phyloP scores from a whole-genome alignment of 2,888 invertebrate species.

The Cephus pulcher region DNA sequence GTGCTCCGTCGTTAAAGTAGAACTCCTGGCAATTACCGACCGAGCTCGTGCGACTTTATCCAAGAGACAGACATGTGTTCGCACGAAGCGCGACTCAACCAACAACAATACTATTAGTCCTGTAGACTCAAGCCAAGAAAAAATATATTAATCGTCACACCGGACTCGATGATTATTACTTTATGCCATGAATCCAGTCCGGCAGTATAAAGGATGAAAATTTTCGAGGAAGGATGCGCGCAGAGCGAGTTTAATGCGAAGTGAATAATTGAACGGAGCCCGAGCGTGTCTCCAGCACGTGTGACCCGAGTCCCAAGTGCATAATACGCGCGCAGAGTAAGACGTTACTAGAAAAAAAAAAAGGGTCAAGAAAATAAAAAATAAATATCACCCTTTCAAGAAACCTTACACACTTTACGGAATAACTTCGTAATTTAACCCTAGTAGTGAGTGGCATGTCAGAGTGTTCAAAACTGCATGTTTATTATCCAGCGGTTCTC shows the following conservation, averaged over 20 bases:
- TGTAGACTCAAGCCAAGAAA: not conserved
- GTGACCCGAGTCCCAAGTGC: not conserved
- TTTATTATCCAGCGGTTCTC: not conserved
- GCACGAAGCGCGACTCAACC: not conserved
- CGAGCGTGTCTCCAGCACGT: not conserved
- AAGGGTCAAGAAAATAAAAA: not conserved
- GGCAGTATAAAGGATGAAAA: not conserved
- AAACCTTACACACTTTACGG: not conserved
- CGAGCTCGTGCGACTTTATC: not conserved
- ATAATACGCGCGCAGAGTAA: not conserved
- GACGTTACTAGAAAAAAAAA: not conserved
- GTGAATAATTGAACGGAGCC: conserved; percentile 34
- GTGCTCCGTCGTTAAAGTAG: not conserved
- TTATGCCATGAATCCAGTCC: not conserved
- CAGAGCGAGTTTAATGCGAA: conserved; percentile 26
- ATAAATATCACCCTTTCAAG: not conserved
- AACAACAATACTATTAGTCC: not conserved
- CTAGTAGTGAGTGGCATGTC: not conserved
- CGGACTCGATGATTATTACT: not conserved
- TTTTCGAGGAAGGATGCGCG: not conserved
- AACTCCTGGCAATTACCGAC: not conserved
- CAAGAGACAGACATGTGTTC: not conserved
- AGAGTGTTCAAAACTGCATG: not conserved
- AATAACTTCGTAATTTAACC: not conserved
- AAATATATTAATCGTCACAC: not conserved